Percentiles rank a stretch among this genome's conserved stretches.
phyloP scores from a whole-genome alignment of 2,113 vertebrate genomes.

The Pipra filicauda region DNA sequence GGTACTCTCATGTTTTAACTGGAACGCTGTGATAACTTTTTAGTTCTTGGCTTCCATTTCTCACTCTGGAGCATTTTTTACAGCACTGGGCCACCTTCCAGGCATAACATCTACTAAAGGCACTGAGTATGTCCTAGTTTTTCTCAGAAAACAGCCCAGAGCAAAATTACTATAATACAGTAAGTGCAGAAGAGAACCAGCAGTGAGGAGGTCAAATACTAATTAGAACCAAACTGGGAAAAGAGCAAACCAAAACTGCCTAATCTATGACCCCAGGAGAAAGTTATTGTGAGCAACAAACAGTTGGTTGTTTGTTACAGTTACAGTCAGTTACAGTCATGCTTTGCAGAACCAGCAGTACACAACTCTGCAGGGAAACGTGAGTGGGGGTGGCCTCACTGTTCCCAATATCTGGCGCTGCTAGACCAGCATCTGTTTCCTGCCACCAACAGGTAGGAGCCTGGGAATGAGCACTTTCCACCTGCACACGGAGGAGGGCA shows the following conservation, averaged over 20 bases:
- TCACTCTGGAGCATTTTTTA: slow-evolving; percentile 41
- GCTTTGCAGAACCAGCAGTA: not conserved
- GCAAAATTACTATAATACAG: not conserved
- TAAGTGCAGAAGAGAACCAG: slow-evolving; percentile 19
- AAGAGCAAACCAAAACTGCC: not conserved
- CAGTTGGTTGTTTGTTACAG: too few relatives aligned
- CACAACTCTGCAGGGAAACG: not conserved
- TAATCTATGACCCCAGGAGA: not conserved
- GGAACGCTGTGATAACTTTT: not conserved
- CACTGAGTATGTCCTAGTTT: slow-evolving; percentile 38
- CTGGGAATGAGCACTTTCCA: not conserved
- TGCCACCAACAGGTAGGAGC: not conserved
- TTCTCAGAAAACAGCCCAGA: slow-evolving; percentile 49
- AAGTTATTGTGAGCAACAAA: not conserved
- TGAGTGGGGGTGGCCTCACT: not conserved
- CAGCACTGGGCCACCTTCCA: slow-evolving; percentile 54
- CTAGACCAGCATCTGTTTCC: not conserved
- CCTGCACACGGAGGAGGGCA: not conserved
- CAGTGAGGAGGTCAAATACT: not conserved
- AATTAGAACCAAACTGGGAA: slow-evolving; percentile 11
- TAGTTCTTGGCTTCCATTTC: slow-evolving; percentile 23
- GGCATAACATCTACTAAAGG: slow-evolving; percentile 52
- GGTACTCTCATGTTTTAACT: slow-evolving; percentile 35
- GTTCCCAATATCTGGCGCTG: not conserved
- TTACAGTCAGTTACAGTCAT: not conserved